These are phyloP conservation scores for Drosophila athabasca DNA, from an alignment of 1,140 invertebrate genomes.

Conservation along the genomic window DNA sequence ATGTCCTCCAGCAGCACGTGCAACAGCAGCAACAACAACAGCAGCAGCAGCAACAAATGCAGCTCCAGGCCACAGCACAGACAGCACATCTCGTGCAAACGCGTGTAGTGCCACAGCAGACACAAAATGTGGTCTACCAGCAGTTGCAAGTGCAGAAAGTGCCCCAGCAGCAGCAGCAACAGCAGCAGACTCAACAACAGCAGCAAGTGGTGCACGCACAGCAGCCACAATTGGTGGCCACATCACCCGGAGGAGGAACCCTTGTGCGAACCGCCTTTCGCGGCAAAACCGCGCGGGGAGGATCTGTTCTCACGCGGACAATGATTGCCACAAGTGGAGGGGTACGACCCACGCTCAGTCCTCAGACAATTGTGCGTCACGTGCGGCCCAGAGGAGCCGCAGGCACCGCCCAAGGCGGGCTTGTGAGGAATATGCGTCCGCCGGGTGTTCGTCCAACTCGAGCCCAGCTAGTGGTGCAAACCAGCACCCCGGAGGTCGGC, in stretches of 20 bases:
- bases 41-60: conserved; percentile 61
- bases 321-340: conserved; percentile 38
- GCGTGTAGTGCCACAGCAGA: conserved; percentile 66
- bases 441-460: conserved; percentile 49
- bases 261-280: conserved; percentile 54
- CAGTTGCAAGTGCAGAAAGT: conserved; percentile 66
- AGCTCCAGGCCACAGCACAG: conserved; percentile 63
- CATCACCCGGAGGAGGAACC: conserved; percentile 29
- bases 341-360: conserved; percentile 27
- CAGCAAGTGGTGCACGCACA: conserved; percentile 44
- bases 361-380: conserved; percentile 56
- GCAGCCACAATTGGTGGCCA: conserved; percentile 52
- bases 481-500: conserved; percentile 31
- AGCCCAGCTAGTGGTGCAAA: conserved; percentile 55
- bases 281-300: conserved; percentile 50
- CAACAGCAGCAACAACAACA: conserved; percentile 70
- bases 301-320: conserved; percentile 51
- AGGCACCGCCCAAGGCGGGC: conserved; percentile 19
- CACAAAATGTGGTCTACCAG: conserved; percentile 67
- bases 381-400: conserved; percentile 55
- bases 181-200: conserved; percentile 40
- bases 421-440: conserved; percentile 54
- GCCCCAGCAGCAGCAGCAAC: conserved; percentile 38
- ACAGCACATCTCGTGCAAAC: conserved; percentile 68
- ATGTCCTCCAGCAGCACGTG: conserved; percentile 71